These are phyloP conservation scores for Torymus tubicola DNA, from an alignment of 2,888 invertebrate genomes.

Conservation along the genomic window DNA sequence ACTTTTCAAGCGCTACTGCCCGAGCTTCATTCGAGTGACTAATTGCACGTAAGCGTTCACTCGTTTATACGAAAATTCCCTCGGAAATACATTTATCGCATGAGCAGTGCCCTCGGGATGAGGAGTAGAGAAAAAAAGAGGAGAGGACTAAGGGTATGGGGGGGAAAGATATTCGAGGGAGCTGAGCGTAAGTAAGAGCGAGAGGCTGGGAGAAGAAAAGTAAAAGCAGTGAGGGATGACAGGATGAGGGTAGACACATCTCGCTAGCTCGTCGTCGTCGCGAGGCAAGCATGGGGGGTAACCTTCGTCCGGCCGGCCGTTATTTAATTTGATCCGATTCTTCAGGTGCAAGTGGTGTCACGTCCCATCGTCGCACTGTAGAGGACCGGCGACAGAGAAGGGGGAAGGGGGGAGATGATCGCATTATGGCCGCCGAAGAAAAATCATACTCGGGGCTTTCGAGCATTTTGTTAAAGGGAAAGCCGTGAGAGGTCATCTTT, in stretches of 20 bases:
- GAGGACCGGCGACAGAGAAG: not conserved
- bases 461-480: slow-evolving; percentile 57
- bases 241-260: slow-evolving; percentile 28
- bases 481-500: slow-evolving; percentile 50
- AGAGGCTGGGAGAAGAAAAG: not conserved
- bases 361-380: slow-evolving; percentile 33
- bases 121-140: too few relatives aligned
- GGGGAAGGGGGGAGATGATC: slow-evolving; percentile 52
- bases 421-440: slow-evolving; percentile 56
- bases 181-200: not conserved
- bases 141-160: too few relatives aligned
- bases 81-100: too few relatives aligned
- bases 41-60: too few relatives aligned
- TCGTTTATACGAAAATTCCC: too few relatives aligned
- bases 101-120: too few relatives aligned
- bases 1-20: too few relatives aligned
- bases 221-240: slow-evolving; percentile 25
- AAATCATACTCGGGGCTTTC: slow-evolving; percentile 59
- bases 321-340: slow-evolving; percentile 58
- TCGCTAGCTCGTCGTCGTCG: not conserved
- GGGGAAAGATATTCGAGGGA: too few relatives aligned
- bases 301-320: slow-evolving; percentile 9
- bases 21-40: too few relatives aligned
- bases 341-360: slow-evolving; percentile 55
- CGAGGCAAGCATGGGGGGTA: not conserved